Percentiles rank a stretch among this genome's conserved stretches.
phyloP scores from a whole-genome alignment of 2,113 vertebrate genomes.

The Cacatua alba region DNA sequence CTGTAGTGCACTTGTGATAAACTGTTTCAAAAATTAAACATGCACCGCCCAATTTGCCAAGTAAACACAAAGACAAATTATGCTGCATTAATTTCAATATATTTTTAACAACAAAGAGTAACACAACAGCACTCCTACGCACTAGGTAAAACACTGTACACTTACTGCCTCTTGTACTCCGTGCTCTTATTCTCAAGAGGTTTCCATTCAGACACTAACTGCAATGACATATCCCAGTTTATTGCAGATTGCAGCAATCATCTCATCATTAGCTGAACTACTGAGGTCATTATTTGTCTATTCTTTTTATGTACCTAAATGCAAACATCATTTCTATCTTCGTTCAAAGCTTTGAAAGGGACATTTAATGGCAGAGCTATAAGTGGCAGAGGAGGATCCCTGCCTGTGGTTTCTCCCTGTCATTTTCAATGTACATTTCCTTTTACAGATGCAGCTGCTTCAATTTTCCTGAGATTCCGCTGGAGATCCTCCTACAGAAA shows the following conservation, averaged over 20 bases:
- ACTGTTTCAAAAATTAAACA: neutral
- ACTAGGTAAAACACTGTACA: neutral
- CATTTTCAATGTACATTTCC: neutral
- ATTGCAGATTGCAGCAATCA: conserved; percentile 10
- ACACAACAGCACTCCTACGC: neutral
- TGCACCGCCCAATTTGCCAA: neutral
- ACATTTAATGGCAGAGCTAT: neutral
- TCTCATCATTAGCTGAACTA: neutral
- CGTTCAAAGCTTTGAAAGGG: neutral
- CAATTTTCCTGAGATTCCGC: neutral
- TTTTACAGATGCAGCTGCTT: neutral
- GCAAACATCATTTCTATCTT: neutral
- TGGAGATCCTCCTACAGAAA: neutral
- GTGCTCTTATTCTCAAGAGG: neutral
- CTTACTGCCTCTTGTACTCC: neutral
- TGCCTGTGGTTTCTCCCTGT: neutral
- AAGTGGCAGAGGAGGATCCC: neutral
- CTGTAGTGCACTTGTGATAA: neutral
- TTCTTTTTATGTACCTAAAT: neutral
- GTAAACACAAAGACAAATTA: neutral
- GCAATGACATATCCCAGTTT: neutral
- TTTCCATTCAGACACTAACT: neutral
- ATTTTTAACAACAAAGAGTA: neutral
- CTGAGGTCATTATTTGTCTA: neutral
- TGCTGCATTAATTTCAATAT: neutral